Percentiles rank a stretch among this genome's conserved stretches.
Conservation (phyloP, 1,140 invertebrate genomes). For the Euwallacea similis region DNA sequence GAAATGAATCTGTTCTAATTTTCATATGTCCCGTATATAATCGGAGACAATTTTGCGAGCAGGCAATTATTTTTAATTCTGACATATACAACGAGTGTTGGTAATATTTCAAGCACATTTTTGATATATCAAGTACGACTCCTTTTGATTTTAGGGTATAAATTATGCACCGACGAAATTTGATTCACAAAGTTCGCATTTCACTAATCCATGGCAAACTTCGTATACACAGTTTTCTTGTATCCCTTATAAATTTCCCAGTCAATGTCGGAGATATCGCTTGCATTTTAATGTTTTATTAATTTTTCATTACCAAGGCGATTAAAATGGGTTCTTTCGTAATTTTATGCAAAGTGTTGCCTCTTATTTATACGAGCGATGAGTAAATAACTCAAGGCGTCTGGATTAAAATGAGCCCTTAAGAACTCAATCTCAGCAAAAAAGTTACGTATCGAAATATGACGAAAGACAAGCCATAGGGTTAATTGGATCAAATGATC, state of each 20-base stretch:
- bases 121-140: neutral
- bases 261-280: conserved; percentile 12
- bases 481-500: too few species aligned
- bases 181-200: conserved; percentile 11
- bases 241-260: conserved; percentile 27
- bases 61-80: conserved; percentile 35
- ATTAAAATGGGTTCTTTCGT: conserved; percentile 29
- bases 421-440: too few species aligned
- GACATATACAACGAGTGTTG: neutral
- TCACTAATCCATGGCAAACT: conserved; percentile 19
- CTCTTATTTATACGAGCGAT: conserved; percentile 27
- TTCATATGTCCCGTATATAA: conserved; percentile 30
- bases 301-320: conserved; percentile 36
- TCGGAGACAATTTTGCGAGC: conserved; percentile 26
- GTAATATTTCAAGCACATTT: neutral
- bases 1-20: conserved; percentile 35
- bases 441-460: too few species aligned
- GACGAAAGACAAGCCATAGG: too few species aligned
- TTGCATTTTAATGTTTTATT: conserved; percentile 40
- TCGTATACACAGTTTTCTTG: conserved; percentile 19
- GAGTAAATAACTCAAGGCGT: conserved; percentile 26
- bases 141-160: neutral
- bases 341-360: conserved; percentile 39
- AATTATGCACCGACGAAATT: neutral
- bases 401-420: neutral